These are phyloP conservation scores for Neolamprologus toae DNA, from an alignment of 2,113 vertebrate species.

Conservation along the genomic window DNA sequence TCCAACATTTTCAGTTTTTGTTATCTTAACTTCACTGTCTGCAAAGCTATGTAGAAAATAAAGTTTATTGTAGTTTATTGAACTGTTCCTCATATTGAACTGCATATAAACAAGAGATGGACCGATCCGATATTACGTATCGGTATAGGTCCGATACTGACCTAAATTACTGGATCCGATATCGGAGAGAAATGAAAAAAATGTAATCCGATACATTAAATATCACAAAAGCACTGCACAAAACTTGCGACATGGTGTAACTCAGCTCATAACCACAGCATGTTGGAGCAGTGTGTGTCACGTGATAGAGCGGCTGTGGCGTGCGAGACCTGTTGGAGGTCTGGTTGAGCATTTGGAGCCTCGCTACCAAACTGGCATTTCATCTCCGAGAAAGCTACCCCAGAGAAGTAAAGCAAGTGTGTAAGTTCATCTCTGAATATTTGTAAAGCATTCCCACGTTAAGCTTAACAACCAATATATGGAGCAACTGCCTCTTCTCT, in stretches of 20 bases:
- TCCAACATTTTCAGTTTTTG: background rate
- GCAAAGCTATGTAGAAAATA: background rate
- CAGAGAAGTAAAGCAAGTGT: background rate
- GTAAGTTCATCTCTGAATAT: background rate
- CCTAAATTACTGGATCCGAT: background rate
- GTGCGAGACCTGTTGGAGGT: fast-evolving
- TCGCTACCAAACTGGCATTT: background rate
- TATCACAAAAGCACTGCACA: background rate
- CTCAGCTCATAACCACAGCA: background rate
- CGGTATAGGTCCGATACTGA: fast-evolving
- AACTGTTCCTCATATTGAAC: background rate
- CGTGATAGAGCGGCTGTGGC: background rate
- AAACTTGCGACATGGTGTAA: fast-evolving
- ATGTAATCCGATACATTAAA: background rate
- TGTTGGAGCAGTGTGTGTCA: fast-evolving
- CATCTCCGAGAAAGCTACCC: background rate
- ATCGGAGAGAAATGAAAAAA: background rate
- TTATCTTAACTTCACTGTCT: background rate
- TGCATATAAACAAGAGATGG: background rate
- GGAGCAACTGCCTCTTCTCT: background rate
- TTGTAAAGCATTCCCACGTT: fast-evolving
- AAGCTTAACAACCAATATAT: background rate
- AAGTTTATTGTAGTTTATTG: background rate
- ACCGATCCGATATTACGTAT: background rate
- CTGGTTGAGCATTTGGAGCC: background rate